Base-by-base conservation (phyloP, 2,113 vertebrate genomes). In the Amazona guildingii region DNA sequence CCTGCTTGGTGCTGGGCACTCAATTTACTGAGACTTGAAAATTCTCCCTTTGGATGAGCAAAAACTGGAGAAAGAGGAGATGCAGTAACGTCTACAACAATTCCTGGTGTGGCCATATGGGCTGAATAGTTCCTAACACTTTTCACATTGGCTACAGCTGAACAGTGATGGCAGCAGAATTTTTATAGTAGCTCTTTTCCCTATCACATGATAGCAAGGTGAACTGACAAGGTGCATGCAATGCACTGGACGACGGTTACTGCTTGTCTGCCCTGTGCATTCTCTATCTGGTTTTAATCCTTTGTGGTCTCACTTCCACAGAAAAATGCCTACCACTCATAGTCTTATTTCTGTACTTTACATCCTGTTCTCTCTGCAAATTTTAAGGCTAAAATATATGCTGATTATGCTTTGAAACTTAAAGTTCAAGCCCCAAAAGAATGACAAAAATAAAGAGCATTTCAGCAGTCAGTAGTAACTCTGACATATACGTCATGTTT, bases 381-480 rank as follows among this genome's bases (percentile, higher is more conserved):
- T 81, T 72, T 81, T 67, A 81, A 66, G 39, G 70, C 21, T 68
- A 52, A 91, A 81, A 67, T 27, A 46, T 15, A 27, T 39, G 43
- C 27, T 54, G 10, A 51, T 75, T 94, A 33, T 35, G 67, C 27
- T 83, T 78, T 46, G n/a, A 77, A 86, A 81, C 9, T 24, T 62
- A 78, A 94, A 94, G 73, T 86, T 88, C 80, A 94, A 83, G 43
- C 6, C 83, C 43, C 86, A 51, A 11, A 88, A 84, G 37, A 81
- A 41, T 55, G 35, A 62, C 25, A 75, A n/a, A 86, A 54, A 10
- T 46, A 85, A 91, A 88, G 76, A 90, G 20, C 20, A 68, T 84
- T 94, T 92, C 77, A 90, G 43, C 21, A 67, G 33, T 33, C 64
- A 63, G 48, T 68, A 59, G 43, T 63, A 83, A 90, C 27, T 64